Evolutionary conservation across 35 echinoderm and acorn worm species (phyloP), one percentile per base, ranked within the genome.

Genomic region (Heliocidaris tuberculata): DNA sequence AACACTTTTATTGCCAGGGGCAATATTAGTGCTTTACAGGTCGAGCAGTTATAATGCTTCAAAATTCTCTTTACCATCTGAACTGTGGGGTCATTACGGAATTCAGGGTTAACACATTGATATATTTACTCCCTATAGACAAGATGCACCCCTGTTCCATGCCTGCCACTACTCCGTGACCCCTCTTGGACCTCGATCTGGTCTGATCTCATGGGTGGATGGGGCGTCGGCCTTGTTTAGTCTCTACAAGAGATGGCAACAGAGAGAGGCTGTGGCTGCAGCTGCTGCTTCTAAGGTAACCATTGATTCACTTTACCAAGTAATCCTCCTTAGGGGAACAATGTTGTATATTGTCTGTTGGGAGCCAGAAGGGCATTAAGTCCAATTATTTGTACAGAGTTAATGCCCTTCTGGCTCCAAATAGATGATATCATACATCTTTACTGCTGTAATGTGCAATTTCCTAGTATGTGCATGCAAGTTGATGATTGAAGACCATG

Each of bases 211-310:
- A 92, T 99, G 98, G 98, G 98, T 99, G 5, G 98, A 99, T 95
- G 98, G 98, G 19, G 98, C 98, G 8, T 95, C 95, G 9, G 93
- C 98, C 16, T 94, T 99, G 30, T 99, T 97, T 94, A 96, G 98
- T 59, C 98, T 99, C 13, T 99, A 99, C 96, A 99, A 99, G 85
- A 90, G 98, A 88, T 99, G 98, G 98, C 98, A 99, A 56, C 98
- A 99, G 94, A 96, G 98, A 87, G 98, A 99, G 54, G 97, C 98
- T 27, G 86, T 95, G 15, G 95, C 95, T 86, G 94, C 96, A 24
- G 95, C 94, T 47, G 94, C 94, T 50, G 91, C 90, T 48, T 52
- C 91, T 13, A 98, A 98, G 97, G 96, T 96, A 93, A 92, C 12
- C 17, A 27, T 78, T 7, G 8, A 19, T n/a, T 78, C 27, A 78